Evolutionary conservation across 37 sponge, comb jelly and placozoan species (phyloP), one percentile per base, ranked within the genome.

Genomic region (Aphrocallistes beatrix): DNA sequence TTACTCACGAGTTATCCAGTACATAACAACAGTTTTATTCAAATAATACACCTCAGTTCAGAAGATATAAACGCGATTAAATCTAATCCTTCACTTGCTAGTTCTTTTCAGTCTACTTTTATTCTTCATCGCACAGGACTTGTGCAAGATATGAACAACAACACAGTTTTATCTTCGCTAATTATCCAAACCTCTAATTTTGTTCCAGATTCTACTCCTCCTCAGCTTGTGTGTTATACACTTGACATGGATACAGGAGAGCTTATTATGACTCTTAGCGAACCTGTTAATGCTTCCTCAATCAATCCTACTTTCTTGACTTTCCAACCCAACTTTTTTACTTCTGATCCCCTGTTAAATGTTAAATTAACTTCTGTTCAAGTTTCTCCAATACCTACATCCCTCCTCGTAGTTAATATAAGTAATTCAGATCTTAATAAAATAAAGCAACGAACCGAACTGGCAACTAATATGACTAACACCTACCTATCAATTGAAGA

Each of bases 381-480:
- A 13, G 75, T 28, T 60, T 32, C 75, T 19, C 28, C 75, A 25
- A 19, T 25, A 25, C 75, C 21, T 60, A 60, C 75, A 13, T 30
- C 10, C 21, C 25, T 85, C 0, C 82, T 95, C 0, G 82, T 87
- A 23, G 39, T 95, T 19, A 21, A 34, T 0, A 51, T 95, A 1
- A 0, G 49, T 40, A 36, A 28, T 25, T 23, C 37, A 0, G 96
- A 95, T 45, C 38, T 91, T 38, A 90, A 95, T 86, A 90, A 90
- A 51, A 87, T 94, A 82, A 94, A 94, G 87, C 38, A 91, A 51
- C 84, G 91, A 6, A 34, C 75, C 0, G 82, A 85, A 36, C 83
- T 95, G 37, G 96, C 89, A 38, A 91, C 90, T 42, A 51, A 49
- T 39, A 25, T 81, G 19, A 51, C 85, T 30, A 51, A 87, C 81